Evolutionary conservation across 1,140 invertebrate species (phyloP), one percentile per base, ranked within the genome.

Genomic region (Ladona fulva): DNA sequence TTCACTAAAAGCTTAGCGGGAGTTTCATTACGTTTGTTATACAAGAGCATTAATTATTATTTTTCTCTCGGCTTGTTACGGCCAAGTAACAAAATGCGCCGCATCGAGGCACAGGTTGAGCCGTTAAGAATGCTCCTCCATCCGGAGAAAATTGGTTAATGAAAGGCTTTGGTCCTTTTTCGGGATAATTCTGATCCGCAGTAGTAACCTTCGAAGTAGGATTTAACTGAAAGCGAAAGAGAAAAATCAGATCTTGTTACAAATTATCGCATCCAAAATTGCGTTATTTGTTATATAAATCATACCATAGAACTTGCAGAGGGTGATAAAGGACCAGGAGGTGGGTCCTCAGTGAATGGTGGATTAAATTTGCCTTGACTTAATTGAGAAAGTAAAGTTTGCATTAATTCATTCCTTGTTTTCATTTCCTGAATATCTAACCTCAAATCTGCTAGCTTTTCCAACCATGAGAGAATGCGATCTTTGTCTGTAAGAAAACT

Each of bases 371-470:
- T 81, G 7, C 84, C 84, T 37, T 82, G 81, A 78, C 87, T 85
- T 25, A 87, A 82, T 81, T 86, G 85, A 10, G 84, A 79, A 0
- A 87, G 84, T 44, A 88, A 81, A 80, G 86, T 85, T 80, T 86
- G 85, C 84, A 87, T 85, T 79, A 87, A 87, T 80, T 87, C 86
- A 78, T 88, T 88, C 24, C 87, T 81, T 24, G 87, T 81, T 80
- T 84, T 84, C 84, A 87, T 87, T 80, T 87, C 87, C 12, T 83
- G 81, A 7, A 85, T 76, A 1, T 83, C 82, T 78, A 84, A 80
- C 74, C 85, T 85, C 76, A 83, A 83, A 0, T 80, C 80, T 25
- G 83, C 80, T 52, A 88, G 77, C 81, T 87, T 87, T 78, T 83
- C 82, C 80, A 87, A 82, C 87, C 87, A 88, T 78, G 83, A 80